Conservation (phyloP, 2,797 vertebrate genomes). For the Oreortyx pictus region DNA sequence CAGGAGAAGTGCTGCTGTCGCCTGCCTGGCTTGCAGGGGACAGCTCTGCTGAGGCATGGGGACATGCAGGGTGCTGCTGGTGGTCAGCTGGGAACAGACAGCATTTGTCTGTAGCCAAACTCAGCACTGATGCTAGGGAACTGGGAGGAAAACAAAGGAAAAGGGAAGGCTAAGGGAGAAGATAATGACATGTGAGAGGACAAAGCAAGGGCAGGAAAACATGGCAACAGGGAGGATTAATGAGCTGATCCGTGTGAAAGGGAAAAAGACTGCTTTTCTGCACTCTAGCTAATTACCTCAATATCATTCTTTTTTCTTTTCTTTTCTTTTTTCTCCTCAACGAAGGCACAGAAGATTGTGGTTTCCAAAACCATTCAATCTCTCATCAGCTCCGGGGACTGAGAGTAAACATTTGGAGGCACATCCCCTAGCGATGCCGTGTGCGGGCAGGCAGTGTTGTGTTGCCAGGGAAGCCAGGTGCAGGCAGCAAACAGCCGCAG, state of each 20-base stretch:
- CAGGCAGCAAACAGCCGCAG: neutral
- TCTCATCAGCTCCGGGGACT: slow-evolving; percentile 40
- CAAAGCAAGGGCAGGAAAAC: neutral
- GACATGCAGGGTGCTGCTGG: neutral
- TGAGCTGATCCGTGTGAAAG: neutral
- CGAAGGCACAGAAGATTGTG: slow-evolving; percentile 6
- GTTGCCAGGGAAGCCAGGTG: slow-evolving; percentile 50
- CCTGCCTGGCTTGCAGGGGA: neutral
- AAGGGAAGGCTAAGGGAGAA: neutral
- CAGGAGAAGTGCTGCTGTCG: neutral
- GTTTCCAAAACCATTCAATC: slow-evolving; percentile 6
- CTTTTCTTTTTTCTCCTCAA: neutral
- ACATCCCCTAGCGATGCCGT: slow-evolving; percentile 51
- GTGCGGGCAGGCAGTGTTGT: neutral
- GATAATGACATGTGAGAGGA: neutral
- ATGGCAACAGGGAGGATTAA: neutral
- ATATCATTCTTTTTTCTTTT: neutral
- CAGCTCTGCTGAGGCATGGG: neutral
- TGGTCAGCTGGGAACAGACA: neutral
- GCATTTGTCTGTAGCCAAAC: neutral
- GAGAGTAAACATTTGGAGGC: slow-evolving; percentile 68
- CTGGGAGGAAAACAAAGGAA: neutral
- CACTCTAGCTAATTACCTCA: slow-evolving; percentile 10
- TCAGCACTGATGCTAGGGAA: neutral
- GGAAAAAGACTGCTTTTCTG: neutral